Conservation (phyloP, 2,113 vertebrate genomes). For the Tretioscincus oriximinensis region DNA sequence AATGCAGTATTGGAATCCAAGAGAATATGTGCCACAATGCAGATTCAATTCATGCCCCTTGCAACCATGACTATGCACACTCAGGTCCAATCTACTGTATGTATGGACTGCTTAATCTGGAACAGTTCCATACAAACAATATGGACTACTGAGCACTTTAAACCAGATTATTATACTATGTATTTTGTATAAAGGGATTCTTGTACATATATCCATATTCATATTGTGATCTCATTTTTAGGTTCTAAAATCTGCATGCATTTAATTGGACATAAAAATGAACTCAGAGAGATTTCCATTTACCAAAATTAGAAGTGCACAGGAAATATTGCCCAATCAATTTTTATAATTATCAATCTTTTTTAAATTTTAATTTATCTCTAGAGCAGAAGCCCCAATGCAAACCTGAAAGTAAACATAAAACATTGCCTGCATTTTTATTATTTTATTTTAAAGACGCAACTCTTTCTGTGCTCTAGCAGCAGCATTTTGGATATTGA, state of each 20-base stretch:
- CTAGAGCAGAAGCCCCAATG: background rate
- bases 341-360: background rate
- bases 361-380: background rate
- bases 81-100: no score
- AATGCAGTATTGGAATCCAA: no score
- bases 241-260: background rate
- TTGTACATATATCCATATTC: background rate
- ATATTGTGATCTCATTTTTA: background rate
- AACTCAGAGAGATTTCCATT: background rate
- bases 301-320: background rate
- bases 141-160: no score
- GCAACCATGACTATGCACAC: no score
- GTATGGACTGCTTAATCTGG: no score
- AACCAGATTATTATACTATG: no score
- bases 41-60: no score
- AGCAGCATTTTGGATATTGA: slow-evolving; percentile 22
- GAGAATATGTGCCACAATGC: no score
- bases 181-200: no score
- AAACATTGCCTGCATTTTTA: slow-evolving; percentile 23
- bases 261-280: background rate
- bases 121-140: no score
- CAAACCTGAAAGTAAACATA: slow-evolving; percentile 44
- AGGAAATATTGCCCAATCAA: background rate
- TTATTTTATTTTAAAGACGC: slow-evolving; percentile 12
- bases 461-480: slow-evolving; percentile 12